Base-by-base conservation (phyloP, 2,797 vertebrate genomes). In the Rallus crepitans region DNA sequence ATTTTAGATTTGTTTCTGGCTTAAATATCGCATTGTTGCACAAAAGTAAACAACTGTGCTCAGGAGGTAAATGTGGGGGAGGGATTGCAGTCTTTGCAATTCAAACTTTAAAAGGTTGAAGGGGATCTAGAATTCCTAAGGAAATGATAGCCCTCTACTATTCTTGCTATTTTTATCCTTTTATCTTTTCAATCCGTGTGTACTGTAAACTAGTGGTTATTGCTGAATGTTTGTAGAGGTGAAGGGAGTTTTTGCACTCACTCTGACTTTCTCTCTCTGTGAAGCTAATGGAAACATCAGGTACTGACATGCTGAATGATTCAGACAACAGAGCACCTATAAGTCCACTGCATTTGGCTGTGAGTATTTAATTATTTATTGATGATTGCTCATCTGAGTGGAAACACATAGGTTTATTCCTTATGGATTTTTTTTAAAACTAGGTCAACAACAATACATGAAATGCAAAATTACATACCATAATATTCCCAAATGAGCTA, bases 231-330 rank as follows among this genome's bases (percentile, higher is more conserved):
- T 90, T 96, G 57, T 52, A 69, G 81, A 72, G 30, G 39, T 66
- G 61, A 59, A 48, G 47, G 42, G 13, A n/a, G 6, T 1, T 86
- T 89, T 72, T 78, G 45, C n/a, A 65, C 84, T 96, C 37, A 96
- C 73, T 92, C 47, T 87, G 52, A 12, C 15, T 82, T 87, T 98
- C 47, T 92, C 33, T 96, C 78, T 97, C 84, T 96, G 59, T 93
- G 93, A 95, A 99, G 99, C 98, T 99, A 89, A 99, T 99, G 99
- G 99, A 99, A 98, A 99, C 99, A 75, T 99, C 99, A 87, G 99
- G 99, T 95, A 98, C 99, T 75, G 99, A 99, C 94, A 99, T 99
- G 98, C 96, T 99, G 95, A 99, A 98, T 96, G 99, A 99, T 93
- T 98, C 98, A 2, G 99, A 99, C 93, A 98, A 98, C 92, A 98